Conservation (phyloP, 2,888 invertebrate species). For the Lampropteryx suffumata region DNA sequence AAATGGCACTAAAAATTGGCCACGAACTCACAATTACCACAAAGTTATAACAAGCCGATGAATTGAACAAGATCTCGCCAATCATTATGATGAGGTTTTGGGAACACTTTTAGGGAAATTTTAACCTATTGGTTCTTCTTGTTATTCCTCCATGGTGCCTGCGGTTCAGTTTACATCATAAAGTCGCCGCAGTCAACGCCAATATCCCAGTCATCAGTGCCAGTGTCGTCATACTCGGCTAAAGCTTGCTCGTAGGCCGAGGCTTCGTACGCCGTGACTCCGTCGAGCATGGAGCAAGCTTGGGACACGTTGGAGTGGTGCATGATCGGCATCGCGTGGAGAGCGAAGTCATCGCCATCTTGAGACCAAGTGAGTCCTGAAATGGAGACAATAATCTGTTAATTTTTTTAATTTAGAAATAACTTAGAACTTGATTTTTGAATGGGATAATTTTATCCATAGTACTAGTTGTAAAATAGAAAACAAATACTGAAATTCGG, state of each 20-base stretch:
- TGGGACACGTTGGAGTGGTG: constrained; percentile 85
- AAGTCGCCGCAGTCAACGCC: constrained; percentile 89
- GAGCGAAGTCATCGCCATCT: constrained; percentile 86
- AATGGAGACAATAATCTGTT: constrained; percentile 25
- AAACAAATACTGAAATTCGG: too few species aligned
- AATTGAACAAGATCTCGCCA: background rate
- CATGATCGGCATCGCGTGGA: constrained; percentile 85
- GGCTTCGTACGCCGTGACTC: constrained; percentile 84
- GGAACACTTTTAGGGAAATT: too few species aligned
- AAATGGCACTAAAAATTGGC: too few species aligned
- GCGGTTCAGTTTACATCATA: constrained; percentile 79
- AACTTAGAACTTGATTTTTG: too few species aligned
- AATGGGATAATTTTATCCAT: too few species aligned
- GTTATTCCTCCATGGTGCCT: constrained; percentile 13
- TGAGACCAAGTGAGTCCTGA: constrained; percentile 86
- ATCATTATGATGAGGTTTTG: too few species aligned
- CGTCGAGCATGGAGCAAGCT: constrained; percentile 80
- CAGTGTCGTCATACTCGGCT: constrained; percentile 82
- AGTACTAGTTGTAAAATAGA: too few species aligned
- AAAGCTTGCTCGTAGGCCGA: constrained; percentile 83
- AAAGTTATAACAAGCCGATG: constrained; percentile 12
- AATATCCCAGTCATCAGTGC: constrained; percentile 86
- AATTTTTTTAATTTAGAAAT: too few species aligned
- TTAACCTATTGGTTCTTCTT: too few species aligned
- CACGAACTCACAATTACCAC: background rate